A percentile compares a stretch with the other conserved stretches of the same genome.
phyloP scores from a whole-genome alignment of 1,140 invertebrate species.

The Anoplolepis gracilipes region DNA sequence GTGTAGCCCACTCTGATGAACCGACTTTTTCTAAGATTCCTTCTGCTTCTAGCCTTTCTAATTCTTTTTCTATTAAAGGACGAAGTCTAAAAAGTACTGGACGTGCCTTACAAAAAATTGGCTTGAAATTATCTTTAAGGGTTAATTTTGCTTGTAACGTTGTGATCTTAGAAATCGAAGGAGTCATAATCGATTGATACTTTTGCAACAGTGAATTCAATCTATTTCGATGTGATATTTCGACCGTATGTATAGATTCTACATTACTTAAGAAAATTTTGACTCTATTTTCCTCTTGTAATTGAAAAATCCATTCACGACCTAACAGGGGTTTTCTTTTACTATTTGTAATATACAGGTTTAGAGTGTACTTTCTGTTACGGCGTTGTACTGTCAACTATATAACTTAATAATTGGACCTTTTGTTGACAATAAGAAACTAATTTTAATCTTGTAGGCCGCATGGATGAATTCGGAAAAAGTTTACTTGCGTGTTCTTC shows the following conservation, averaged over 20 bases:
- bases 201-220: no score
- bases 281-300: background rate
- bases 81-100: slow-evolving; percentile 37
- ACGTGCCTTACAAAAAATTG: slow-evolving; percentile 38
- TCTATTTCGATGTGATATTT: background rate
- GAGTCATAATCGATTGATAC: no score
- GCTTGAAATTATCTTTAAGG: slow-evolving; percentile 33
- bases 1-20: slow-evolving; percentile 66
- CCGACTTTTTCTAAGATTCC: slow-evolving; percentile 60
- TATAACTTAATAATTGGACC: background rate
- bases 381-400: background rate
- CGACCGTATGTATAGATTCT: background rate
- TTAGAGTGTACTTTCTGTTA: background rate
- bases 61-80: slow-evolving; percentile 78
- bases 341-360: background rate
- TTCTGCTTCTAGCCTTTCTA: slow-evolving; percentile 77
- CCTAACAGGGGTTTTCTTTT: slow-evolving; percentile 5
- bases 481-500: background rate
- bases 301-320: background rate
- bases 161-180: no score
- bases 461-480: background rate
- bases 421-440: background rate
- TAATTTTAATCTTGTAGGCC: background rate
- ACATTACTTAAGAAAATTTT: background rate
- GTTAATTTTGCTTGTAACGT: no score